Base-by-base conservation (phyloP, 1,140 invertebrate genomes). In the Panagrolaimus sp. region DNA sequence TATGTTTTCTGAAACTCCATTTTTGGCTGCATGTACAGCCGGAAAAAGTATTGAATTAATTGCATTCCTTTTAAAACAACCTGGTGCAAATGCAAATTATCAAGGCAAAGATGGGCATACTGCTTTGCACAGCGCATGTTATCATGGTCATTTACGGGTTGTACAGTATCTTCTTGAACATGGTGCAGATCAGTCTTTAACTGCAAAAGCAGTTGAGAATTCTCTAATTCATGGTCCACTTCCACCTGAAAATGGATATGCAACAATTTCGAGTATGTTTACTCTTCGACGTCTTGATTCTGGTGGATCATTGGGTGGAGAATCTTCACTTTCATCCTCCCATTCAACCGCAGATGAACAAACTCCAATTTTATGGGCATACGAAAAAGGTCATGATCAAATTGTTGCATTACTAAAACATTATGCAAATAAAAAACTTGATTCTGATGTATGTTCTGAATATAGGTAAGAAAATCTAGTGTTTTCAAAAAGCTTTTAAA, bases 121-220 rank as follows among this genome's bases (percentile, higher is more conserved):
- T 63, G 84, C 85, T 6, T 75, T 86, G n/a, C 86, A 86, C 68
- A 86, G 85, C 75, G 86, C 85, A 38, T 86, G 85, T 77, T 86
- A 83, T 76, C 85, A 86, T 73, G 86, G 86, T 2, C 85, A 86
- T 76, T 73, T 86, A 7, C 63, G 84, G 26, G 74, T 86, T 32
- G 86, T 86, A 9, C 85, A 86, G 70, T 85, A 85, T 69, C 75
- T 86, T 68, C 71, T 86, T 70, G 84, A 86, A 70, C 86, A 85
- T 71, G 81, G 86, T 17, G 85, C 85, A 9, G 86, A 86, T 74
- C 84, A 85, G 76, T 86, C 83, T 63, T 73, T 85, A 17, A 81
- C 83, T 15, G 84, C 84, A 15, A 73, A 76, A 47, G 82, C 84
- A 63, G 63, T 67, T 70, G 43, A 43, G 32, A 68, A 28, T n/a